These are phyloP conservation scores for Bombus cullumanus DNA, from an alignment of 1,140 invertebrate genomes.

Conservation along the genomic window DNA sequence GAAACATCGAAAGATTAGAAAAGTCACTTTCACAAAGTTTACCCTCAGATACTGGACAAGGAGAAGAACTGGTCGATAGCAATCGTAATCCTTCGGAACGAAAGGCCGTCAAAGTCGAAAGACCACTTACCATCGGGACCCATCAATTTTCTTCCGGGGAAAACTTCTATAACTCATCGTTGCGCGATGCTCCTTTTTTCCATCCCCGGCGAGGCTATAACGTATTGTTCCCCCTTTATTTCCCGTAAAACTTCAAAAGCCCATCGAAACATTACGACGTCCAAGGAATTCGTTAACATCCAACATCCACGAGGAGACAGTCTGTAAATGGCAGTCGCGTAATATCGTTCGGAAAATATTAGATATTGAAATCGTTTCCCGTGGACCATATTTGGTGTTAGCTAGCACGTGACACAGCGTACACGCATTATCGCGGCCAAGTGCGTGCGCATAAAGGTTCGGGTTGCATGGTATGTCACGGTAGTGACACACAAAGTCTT, in stretches of 20 bases:
- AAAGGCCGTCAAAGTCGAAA: background rate
- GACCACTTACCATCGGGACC: slow-evolving; percentile 27
- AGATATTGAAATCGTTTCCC: slow-evolving; percentile 58
- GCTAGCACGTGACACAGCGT: slow-evolving; percentile 28
- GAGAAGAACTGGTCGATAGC: background rate
- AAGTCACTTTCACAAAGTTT: background rate
- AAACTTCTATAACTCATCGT: slow-evolving; percentile 23
- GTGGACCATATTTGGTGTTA: background rate
- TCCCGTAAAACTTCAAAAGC: slow-evolving; percentile 47
- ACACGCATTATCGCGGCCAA: slow-evolving; percentile 38
- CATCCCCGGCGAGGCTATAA: background rate
- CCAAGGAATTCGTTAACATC: slow-evolving; percentile 38
- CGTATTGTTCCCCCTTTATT: slow-evolving; percentile 46
- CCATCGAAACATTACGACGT: slow-evolving; percentile 37
- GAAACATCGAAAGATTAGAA: background rate
- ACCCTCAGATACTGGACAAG: background rate
- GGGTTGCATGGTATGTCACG: background rate
- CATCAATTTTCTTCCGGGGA: slow-evolving; percentile 32
- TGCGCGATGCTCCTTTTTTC: background rate
- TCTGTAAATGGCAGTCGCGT: slow-evolving; percentile 36
- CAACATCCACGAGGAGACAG: background rate
- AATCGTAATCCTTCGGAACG: background rate
- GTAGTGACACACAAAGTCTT: slow-evolving; percentile 19
- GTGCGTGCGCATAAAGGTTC: background rate
- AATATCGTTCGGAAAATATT: slow-evolving; percentile 68